Evolutionary conservation across 1,140 invertebrate genomes (phyloP).

Genomic region (Dreissena rostriformis): DNA sequence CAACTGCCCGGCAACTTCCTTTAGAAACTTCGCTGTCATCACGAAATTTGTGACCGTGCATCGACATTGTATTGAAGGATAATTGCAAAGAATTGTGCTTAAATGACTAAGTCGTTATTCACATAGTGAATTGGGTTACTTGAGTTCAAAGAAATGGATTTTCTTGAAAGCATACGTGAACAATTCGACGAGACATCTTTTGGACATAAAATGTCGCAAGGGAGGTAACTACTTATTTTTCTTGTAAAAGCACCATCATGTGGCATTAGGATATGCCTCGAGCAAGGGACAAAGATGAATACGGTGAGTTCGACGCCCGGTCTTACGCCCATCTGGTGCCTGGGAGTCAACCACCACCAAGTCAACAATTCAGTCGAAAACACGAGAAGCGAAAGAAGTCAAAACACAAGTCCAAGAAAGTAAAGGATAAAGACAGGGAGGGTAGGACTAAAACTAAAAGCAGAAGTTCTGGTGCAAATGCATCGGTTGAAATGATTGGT

Average conservation of each 20-base stretch:
- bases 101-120: neutral
- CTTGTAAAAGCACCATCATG: conserved; percentile 32
- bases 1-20: conserved; percentile 43
- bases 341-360: conserved; percentile 42
- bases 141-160: neutral
- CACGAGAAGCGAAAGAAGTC: conserved; percentile 67
- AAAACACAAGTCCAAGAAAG: conserved; percentile 65
- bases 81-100: neutral
- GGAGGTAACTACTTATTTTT: conserved; percentile 43
- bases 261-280: conserved; percentile 64
- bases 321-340: conserved; percentile 73
- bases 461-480: conserved; percentile 29
- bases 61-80: neutral
- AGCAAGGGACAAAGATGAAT: conserved; percentile 54
- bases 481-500: conserved; percentile 31
- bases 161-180: neutral
- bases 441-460: conserved; percentile 43
- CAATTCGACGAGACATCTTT: conserved; percentile 30
- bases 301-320: conserved; percentile 76
- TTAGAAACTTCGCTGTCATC: conserved; percentile 8
- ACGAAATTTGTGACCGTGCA: conserved; percentile 39
- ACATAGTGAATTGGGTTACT: neutral
- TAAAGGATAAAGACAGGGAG: conserved; percentile 61
- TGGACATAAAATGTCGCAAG: conserved; percentile 44
- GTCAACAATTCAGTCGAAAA: conserved; percentile 49